Base-by-base conservation (phyloP, 2,113 vertebrate species). In the Rattus rattus region DNA sequence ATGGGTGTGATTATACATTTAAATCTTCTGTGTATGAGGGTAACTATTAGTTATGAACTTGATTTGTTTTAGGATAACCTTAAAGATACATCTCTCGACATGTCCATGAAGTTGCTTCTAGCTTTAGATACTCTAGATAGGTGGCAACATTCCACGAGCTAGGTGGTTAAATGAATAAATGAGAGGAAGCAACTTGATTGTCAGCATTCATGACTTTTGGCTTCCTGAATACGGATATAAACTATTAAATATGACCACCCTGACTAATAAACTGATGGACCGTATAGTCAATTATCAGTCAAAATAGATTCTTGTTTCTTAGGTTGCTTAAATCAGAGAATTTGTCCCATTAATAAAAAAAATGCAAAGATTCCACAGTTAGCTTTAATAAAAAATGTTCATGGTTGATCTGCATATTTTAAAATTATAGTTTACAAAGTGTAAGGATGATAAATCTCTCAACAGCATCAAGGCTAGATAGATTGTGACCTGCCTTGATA, bases 101-200 rank as follows among this genome's bases (percentile, higher is more conserved):
- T 85, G 61, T 19, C 4, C 6, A 47, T 47, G 26, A 65, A 9
- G 7, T 5, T 63, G 26, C 16, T 65, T 47, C 13, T 47, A 10
- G 16, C 65, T 85, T 47, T 43, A 16, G 2, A 39, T 85, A 17
- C 28, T 65, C 7, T 19, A 63, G 39, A 5, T 85, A 16, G 26
- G 3, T 39, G 12, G 2, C 61, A 65, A 2, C 39, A 85, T 33
- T 85, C 39, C 26, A 11, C 0, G 0, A 65, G 61, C 8, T 33
- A 65, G 28, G 39, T 2, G 30, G n/a, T 39, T 47, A 63, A 84
- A 7, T 63, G 4, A 43, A 65, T 85, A 63, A 63, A 84, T 11
- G 63, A 3, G n/a, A 63, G 16, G 63, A 39, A 84, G 3, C 12
- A 61, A 63, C 12, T 61, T 43, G 24, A 63, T 28, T 13, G 3